These are phyloP conservation scores for Halictus rubicundus DNA, from an alignment of 1,140 invertebrate species.

Conservation along the genomic window DNA sequence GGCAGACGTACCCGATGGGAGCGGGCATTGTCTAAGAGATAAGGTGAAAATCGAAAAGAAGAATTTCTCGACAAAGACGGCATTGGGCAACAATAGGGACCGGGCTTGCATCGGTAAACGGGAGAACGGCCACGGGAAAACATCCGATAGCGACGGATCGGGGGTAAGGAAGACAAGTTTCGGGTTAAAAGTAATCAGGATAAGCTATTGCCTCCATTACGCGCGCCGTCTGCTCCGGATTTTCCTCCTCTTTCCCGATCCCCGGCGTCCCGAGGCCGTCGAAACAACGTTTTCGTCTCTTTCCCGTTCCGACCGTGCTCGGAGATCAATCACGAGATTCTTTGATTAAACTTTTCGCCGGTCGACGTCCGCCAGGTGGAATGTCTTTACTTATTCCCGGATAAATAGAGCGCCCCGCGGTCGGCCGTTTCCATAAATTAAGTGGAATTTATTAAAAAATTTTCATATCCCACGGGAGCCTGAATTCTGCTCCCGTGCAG, in stretches of 20 bases:
- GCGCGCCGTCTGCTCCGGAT: slow-evolving; percentile 55
- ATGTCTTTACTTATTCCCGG: neutral
- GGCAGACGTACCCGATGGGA: slow-evolving; percentile 13
- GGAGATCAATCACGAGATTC: slow-evolving; percentile 55
- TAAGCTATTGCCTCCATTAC: slow-evolving; percentile 70
- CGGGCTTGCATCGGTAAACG: slow-evolving; percentile 34
- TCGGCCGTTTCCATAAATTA: too few species aligned
- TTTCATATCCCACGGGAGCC: too few species aligned
- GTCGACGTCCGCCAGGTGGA: neutral
- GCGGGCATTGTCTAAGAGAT: slow-evolving; percentile 43
- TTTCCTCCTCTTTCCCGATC: slow-evolving; percentile 26
- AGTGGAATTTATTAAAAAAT: too few species aligned
- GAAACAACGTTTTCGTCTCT: slow-evolving; percentile 27
- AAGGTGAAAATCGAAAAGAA: slow-evolving; percentile 42
- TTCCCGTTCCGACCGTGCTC: slow-evolving; percentile 37
- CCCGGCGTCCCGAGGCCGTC: slow-evolving; percentile 1
- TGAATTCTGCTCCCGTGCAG: too few species aligned
- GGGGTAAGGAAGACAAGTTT: slow-evolving; percentile 53
- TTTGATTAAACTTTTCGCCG: slow-evolving; percentile 36
- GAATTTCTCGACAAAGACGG: slow-evolving; percentile 36
- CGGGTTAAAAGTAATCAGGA: slow-evolving; percentile 70
- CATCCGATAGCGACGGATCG: slow-evolving; percentile 17
- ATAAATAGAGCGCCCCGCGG: neutral
- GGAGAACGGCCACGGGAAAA: neutral
- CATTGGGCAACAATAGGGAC: slow-evolving; percentile 30